Evolutionary conservation across 2,797 vertebrate genomes (phyloP), one percentile per base, ranked within the genome.

Genomic region (Parotocinclus haroldoi): DNA sequence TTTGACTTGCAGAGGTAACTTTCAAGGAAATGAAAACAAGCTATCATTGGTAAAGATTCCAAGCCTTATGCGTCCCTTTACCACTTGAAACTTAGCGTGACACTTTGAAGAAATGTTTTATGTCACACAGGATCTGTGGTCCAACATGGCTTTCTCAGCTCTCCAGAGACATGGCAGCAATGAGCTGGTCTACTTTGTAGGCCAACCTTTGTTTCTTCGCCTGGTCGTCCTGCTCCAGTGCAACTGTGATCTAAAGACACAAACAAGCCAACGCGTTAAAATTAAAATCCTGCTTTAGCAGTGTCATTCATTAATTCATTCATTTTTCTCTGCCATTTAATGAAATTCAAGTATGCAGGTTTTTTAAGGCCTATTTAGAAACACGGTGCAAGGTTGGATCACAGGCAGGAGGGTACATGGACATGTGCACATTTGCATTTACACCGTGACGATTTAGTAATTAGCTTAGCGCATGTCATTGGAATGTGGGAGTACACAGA

Each of bases 171-270:
- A 99, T 99, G 82, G 94, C 94, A 10, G 84, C 82, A 52, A 99
- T 96, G 62, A 99, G 93, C 77, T 98, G 95, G 76, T 98, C 95
- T 81, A 99, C 95, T 84, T 99, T 99, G 87, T 95, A 96, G 0
- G 93, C 91, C 84, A 99, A 83, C 38, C 92, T 89, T 86, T 99
- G 96, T 80, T 96, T 91, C 76, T 91, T 91, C 0, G 95, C 96
- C 81, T 97, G 95, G 10, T 99, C 96, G 0, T 98, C 96, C 77
- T 94, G 94, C 77, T 99, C 95, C 80, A 99, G 78, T 1, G 95
- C 95, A 7, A 91, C 87, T 0, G 93, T 94, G 81, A 99, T 95
- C 96, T 99, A 85, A 12, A 13, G 7, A 59, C 37, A 48, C 53
- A 62, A 68, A 11, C 27, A 27, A 27, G 27, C 27, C 27, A 27